Percentiles rank a stretch among this genome's conserved stretches.
Conservation (phyloP, 1,140 invertebrate species). For the Apis laboriosa region DNA sequence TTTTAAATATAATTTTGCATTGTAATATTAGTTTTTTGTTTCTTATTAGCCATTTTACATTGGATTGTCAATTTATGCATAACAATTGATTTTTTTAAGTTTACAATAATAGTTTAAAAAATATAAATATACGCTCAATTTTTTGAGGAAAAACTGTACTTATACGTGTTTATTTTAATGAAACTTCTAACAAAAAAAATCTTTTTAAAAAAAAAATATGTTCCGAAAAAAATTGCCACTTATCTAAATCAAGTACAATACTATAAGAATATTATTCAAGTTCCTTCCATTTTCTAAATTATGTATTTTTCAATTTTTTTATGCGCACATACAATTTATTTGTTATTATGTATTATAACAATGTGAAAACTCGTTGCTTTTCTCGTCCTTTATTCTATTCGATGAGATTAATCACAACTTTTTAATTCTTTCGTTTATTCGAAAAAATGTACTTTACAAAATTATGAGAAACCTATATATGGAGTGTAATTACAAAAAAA, state of each 20-base stretch:
- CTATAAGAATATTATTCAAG: slow-evolving; percentile 4
- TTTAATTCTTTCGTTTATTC: not conserved
- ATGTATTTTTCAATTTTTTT: slow-evolving; percentile 31
- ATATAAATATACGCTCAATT: too few relatives aligned
- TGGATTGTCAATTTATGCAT: too few relatives aligned
- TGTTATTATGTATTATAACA: not conserved
- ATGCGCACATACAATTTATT: slow-evolving; percentile 12
- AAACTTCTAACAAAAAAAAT: not conserved
- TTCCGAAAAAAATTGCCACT: not conserved
- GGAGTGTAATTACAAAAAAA: not conserved
- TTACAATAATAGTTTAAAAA: too few relatives aligned
- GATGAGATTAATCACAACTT: not conserved
- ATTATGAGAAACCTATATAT: not conserved
- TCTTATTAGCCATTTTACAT: too few relatives aligned
- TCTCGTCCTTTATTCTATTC: not conserved
- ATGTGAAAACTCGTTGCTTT: not conserved
- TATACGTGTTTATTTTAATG: not conserved
- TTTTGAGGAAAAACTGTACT: too few relatives aligned
- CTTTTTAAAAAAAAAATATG: not conserved
- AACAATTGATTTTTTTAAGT: too few relatives aligned
- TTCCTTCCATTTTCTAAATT: slow-evolving; percentile 42
- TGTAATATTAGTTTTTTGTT: too few relatives aligned
- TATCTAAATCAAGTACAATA: not conserved
- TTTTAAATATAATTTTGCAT: too few relatives aligned
- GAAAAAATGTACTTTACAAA: not conserved